A percentile compares a stretch with the other conserved stretches of the same genome.
These are phyloP conservation scores for Pangasius sanitwongsei DNA, from an alignment of 2,797 vertebrate genomes.

Conservation along the genomic window DNA sequence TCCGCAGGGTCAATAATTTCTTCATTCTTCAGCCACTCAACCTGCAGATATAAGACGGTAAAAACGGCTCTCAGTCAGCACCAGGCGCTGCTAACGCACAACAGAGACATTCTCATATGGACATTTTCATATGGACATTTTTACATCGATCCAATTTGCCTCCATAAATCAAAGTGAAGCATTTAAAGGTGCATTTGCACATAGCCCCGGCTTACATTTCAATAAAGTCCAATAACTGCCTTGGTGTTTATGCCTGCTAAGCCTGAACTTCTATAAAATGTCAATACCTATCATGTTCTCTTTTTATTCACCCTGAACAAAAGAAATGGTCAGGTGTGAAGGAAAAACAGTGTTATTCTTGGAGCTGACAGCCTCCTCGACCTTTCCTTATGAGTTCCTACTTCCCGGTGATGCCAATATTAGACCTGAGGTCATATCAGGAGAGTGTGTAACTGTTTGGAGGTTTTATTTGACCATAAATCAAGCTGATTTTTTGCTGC, in stretches of 20 bases:
- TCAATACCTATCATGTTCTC: slow-evolving; percentile 68
- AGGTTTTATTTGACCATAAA: slow-evolving; percentile 69
- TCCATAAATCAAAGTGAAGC: slow-evolving; percentile 27
- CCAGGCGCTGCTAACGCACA: not conserved
- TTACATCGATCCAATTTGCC: slow-evolving; percentile 14
- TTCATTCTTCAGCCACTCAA: slow-evolving; percentile 98
- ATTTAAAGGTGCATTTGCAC: slow-evolving; percentile 31
- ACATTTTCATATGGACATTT: not conserved
- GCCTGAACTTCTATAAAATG: slow-evolving; percentile 65
- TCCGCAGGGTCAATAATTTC: slow-evolving; percentile 93
- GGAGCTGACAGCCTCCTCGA: slow-evolving; percentile 62
- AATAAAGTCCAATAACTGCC: slow-evolving; percentile 58
- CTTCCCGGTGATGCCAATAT: slow-evolving; percentile 67
- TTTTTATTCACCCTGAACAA: slow-evolving; percentile 68
- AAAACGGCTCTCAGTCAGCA: not conserved
- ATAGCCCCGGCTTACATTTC: slow-evolving; percentile 51
- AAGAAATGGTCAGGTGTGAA: slow-evolving; percentile 57
- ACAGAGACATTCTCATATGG: not conserved
- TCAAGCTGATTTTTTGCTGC: slow-evolving; percentile 56
- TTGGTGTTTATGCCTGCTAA: slow-evolving; percentile 64
- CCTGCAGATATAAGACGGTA: slow-evolving; percentile 69
- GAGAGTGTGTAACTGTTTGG: slow-evolving; percentile 59
- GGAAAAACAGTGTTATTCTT: slow-evolving; percentile 60
- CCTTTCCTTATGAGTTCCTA: slow-evolving; percentile 70
- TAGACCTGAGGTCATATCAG: slow-evolving; percentile 62